Evolutionary conservation across 23 tunicate species (phyloP).

Genomic region (Phallusia fumigata): DNA sequence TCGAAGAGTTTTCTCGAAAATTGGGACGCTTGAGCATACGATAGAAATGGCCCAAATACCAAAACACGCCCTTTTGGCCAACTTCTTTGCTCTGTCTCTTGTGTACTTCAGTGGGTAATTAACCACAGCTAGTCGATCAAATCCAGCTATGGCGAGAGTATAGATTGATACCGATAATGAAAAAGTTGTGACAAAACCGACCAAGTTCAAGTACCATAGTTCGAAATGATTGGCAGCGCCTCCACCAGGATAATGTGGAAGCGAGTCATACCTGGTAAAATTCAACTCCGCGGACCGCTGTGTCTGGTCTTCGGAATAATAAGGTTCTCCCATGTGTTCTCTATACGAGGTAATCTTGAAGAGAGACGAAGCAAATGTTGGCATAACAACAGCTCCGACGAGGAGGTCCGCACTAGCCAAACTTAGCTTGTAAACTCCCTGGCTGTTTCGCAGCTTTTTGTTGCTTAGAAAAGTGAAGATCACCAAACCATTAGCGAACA

Average conservation of each 20-base stretch:
- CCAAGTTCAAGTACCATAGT: neutral
- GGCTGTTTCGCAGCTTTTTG: conserved; percentile 46
- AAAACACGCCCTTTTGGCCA: neutral
- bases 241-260: conserved; percentile 26
- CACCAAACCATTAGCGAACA: conserved; percentile 14
- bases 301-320: neutral
- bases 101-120: conserved; percentile 14
- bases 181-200: conserved; percentile 21
- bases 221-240: conserved; percentile 1
- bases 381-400: conserved; percentile 41
- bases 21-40: conserved; percentile 3
- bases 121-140: conserved; percentile 24
- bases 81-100: neutral
- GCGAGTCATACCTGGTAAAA: conserved; percentile 2
- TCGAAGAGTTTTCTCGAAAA: conserved; percentile 18
- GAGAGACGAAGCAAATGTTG: conserved; percentile 31
- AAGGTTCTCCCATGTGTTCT: conserved; percentile 15
- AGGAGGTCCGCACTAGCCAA: conserved; percentile 44
- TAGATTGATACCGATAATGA: conserved; percentile 13
- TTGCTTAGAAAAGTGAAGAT: conserved; percentile 11
- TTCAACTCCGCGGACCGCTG: neutral
- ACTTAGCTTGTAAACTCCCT: conserved; percentile 52
- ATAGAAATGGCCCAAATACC: conserved; percentile 3
- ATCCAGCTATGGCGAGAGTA: conserved; percentile 14
- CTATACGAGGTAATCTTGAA: neutral